Base-by-base conservation (phyloP, 2,797 vertebrate genomes). In the Danio jaintianensis region DNA sequence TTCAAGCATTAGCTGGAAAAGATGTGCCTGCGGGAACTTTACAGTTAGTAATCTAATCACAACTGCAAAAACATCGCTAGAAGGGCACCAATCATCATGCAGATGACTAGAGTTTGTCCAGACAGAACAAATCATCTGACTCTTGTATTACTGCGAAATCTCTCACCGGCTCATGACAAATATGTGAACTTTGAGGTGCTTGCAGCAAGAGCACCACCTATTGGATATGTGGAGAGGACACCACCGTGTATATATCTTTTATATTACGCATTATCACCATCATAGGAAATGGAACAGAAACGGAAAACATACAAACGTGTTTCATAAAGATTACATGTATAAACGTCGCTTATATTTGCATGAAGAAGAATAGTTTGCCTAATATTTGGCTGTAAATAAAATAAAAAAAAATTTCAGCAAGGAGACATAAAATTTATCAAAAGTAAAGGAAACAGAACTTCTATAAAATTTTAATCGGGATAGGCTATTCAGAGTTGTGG, bases 41-140 rank as follows among this genome's bases (percentile, higher is more conserved):
- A 40, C 40, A 52, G 43, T 68, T 77, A 53, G 38, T 61, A 62
- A 71, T 79, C 58, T 62, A 63, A 72, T 79, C 15, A 5, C 15
- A n/a, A 42, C 36, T 0, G 67, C 47, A 43, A 67, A 47, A 69
- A 78, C 64, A 22, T 47, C 15, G 53, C 52, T 69, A 38, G 58
- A 70, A 63, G 58, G 48, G 45, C 47, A 61, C 8, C n/a, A 64
- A 47, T 20, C 47, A 72, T 36, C 43, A 38, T 47, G 38, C 48
- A 55, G 47, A 48, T 61, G 4, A 48, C 20, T 18, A 8, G 42
- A 63, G 53, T 47, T 20, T 58, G 62, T 74, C 11, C 40, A 45
- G 38, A 50, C n/a, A 75, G 52, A 62, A 74, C 36, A 63, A 40
- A 77, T 70, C 68, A 79, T 64, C 58, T 64, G 78, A 79, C 68